These are phyloP conservation scores for Callipepla californica DNA, from an alignment of 2,113 vertebrate species.

Conservation along the genomic window DNA sequence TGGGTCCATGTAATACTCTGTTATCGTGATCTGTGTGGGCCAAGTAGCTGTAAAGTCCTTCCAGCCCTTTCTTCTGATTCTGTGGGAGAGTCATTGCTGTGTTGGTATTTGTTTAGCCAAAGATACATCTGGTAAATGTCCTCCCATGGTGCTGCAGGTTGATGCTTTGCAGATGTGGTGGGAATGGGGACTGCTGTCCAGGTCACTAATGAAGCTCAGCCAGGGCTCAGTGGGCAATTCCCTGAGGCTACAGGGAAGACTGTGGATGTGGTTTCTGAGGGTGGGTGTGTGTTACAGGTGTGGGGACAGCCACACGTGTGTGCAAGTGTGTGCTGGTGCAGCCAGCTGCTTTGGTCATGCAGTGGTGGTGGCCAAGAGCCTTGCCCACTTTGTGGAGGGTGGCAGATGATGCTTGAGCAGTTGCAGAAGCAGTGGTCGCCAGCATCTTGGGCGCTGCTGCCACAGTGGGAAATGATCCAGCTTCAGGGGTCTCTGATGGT, in stretches of 20 bases:
- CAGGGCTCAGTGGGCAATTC: not conserved
- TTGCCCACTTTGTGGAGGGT: not conserved
- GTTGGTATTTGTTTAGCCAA: not conserved
- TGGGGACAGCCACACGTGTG: not conserved
- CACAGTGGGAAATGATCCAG: not conserved
- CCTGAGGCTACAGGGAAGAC: not conserved
- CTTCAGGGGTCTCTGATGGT: not conserved
- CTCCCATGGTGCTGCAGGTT: not conserved
- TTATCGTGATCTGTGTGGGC: not conserved
- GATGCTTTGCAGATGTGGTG: not conserved
- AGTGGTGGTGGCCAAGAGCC: not conserved
- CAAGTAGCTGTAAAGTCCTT: not conserved
- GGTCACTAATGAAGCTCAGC: not conserved
- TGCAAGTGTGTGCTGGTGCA: fast-evolving
- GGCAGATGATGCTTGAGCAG: not conserved
- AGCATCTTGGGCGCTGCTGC: not conserved
- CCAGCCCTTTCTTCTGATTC: not conserved
- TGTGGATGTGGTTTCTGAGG: not conserved
- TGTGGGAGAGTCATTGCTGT: not conserved
- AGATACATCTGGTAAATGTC: not conserved
- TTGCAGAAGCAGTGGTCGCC: not conserved
- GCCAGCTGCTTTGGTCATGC: not conserved
- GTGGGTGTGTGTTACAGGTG: fast-evolving
- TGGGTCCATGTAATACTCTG: not conserved
- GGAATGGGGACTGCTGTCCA: no score